phyloP scores from a whole-genome alignment of 2,888 invertebrate genomes.

The Auanema sp. region DNA sequence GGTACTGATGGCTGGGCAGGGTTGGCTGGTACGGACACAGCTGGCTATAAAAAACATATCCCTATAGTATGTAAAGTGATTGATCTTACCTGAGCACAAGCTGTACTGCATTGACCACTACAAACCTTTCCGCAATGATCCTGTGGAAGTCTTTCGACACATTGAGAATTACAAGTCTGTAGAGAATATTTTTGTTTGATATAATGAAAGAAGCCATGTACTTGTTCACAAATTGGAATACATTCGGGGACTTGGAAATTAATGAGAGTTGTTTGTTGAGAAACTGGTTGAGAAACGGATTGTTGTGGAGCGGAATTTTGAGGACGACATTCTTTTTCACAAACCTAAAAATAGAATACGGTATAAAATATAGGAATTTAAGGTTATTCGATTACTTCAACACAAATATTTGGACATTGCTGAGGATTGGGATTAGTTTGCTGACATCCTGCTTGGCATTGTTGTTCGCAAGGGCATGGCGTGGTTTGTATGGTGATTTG shows the following conservation, averaged over 20 bases:
- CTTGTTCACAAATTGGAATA: slow-evolving; percentile 43
- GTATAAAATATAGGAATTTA: background rate
- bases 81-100: slow-evolving; percentile 21
- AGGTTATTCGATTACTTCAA: slow-evolving; percentile 17
- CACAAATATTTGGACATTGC: slow-evolving; percentile 32
- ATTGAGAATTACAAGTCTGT: slow-evolving; percentile 41
- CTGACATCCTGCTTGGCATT: slow-evolving; percentile 36
- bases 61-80: background rate
- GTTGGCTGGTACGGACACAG: slow-evolving; percentile 14
- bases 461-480: slow-evolving; percentile 35
- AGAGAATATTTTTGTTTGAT: background rate
- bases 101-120: slow-evolving; percentile 29
- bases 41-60: slow-evolving; percentile 13
- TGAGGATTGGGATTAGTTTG: slow-evolving; percentile 31
- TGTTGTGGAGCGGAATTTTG: slow-evolving; percentile 11
- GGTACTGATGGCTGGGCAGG: slow-evolving; percentile 12
- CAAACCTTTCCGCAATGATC: slow-evolving; percentile 43
- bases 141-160: slow-evolving; percentile 39
- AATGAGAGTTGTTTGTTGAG: slow-evolving; percentile 25
- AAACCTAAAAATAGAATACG: slow-evolving; percentile 21
- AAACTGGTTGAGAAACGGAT: background rate
- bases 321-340: slow-evolving; percentile 32
- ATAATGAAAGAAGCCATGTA: background rate
- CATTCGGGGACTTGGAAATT: slow-evolving; percentile 44
- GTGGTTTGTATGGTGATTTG: slow-evolving; percentile 14